Evolutionary conservation across 2,797 vertebrate species (phyloP), one percentile per base, ranked within the genome.

Genomic region (Pteronotus mesoamericanus): DNA sequence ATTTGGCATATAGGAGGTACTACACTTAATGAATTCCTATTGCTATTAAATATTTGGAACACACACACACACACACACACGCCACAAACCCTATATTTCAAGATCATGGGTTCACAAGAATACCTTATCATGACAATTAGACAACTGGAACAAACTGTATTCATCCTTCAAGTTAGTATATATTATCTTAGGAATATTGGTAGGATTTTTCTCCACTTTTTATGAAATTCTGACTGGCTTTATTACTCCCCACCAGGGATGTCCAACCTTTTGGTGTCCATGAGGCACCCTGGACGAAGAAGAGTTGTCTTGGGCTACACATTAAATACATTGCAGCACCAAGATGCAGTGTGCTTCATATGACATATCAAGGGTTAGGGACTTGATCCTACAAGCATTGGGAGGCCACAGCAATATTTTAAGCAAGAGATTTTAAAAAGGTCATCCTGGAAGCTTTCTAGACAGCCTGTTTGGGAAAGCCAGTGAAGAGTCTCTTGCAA

Each of bases 11-110:
- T 39, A 37, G 3, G 34, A 14, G 8, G 14, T 18, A 57, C 11
- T 44, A 2, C 16, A 44, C 66, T 39, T 72, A 42, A 51, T 55
- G 7, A 64, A 75, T 61, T 64, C 4, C 4, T 69, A 24, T 66
- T 66, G 12, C 15, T 72, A 10, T 72, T 55, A 83, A 83, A 34
- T 99, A 29, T 99, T 99, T n/a, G 98, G 98, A 37, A 99, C 99
- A 97, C 99, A 99, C 42, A 99, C 11, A 99, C n/a, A n/a, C n/a
- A n/a, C n/a, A n/a, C n/a, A n/a, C n/a, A n/a, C n/a, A n/a, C n/a
- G n/a, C n/a, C n/a, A n/a, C n/a, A n/a, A n/a, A n/a, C n/a, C n/a
- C 96, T 9, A 97, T 98, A 1, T 99, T 99, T 93, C 99, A 99
- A 94, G 99, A 99, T 98, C 99, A 98, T 51, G 98, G 99, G 64